Evolutionary conservation across 2,888 invertebrate genomes (phyloP).

Genomic region (Drosophila peninsularis): DNA sequence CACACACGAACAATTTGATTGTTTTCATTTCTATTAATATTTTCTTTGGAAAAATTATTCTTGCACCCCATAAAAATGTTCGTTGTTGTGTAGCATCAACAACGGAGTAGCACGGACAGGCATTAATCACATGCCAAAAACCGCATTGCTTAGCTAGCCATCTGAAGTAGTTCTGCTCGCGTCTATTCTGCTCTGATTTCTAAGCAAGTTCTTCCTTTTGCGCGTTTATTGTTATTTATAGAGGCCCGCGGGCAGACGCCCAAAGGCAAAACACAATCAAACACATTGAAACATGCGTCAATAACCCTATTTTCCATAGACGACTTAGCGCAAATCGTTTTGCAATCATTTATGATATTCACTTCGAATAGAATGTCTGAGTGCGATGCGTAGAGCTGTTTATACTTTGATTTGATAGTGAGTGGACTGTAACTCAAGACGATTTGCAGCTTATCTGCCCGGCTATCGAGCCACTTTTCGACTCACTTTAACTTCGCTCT

Average conservation of each 20-base stretch:
- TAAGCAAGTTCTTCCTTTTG: constrained; percentile 16
- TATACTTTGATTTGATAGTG: constrained; percentile 32
- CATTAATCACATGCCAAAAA: constrained; percentile 70
- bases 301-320: constrained; percentile 70
- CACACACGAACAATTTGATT: constrained; percentile 38
- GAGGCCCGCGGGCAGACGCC: constrained; percentile 48
- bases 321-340: constrained; percentile 53
- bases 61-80: constrained; percentile 70
- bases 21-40: constrained; percentile 79
- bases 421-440: constrained; percentile 33
- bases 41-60: constrained; percentile 74
- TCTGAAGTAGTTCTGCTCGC: constrained; percentile 58
- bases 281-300: constrained; percentile 72
- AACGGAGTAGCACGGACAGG: constrained; percentile 65
- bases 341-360: constrained; percentile 45
- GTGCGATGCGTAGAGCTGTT: constrained; percentile 9
- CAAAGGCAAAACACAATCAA: constrained; percentile 37
- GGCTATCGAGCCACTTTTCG: constrained; percentile 55
- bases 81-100: constrained; percentile 32
- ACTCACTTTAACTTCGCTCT: constrained; percentile 27
- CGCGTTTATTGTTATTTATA: constrained; percentile 61
- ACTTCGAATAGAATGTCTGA: constrained; percentile 20
- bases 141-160: constrained; percentile 35
- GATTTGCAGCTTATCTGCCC: constrained; percentile 45
- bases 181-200: constrained; percentile 43